phyloP scores from a whole-genome alignment of 2,888 invertebrate species.

The Perdita meconis region DNA sequence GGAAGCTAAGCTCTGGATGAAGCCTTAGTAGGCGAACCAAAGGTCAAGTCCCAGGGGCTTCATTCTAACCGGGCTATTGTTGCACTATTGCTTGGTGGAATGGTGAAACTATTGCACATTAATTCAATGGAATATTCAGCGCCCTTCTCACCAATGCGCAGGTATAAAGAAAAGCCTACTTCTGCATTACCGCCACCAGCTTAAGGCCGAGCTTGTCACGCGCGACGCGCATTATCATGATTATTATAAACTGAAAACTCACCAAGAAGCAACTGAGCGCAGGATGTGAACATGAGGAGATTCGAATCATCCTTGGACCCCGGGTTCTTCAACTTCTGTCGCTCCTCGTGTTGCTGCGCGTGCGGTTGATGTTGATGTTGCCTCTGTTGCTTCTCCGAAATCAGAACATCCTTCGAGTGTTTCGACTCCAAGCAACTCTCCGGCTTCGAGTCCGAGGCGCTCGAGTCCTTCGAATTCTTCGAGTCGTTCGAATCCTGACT shows the following conservation, averaged over 20 bases:
- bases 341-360: constrained; percentile 50
- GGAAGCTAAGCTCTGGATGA: too few species aligned
- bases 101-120: too few species aligned
- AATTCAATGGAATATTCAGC: too few species aligned
- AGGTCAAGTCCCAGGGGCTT: too few species aligned
- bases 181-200: too few species aligned
- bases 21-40: too few species aligned
- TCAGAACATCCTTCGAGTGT: constrained; percentile 81
- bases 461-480: constrained; percentile 76
- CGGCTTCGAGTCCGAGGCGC: constrained; percentile 74
- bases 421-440: constrained; percentile 81
- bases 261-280: constrained; percentile 81
- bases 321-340: constrained; percentile 41
- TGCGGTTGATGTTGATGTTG: constrained; percentile 71
- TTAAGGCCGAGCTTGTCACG: too few species aligned
- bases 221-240: too few species aligned
- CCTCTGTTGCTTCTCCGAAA: constrained; percentile 74
- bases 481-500: constrained; percentile 81
- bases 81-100: too few species aligned
- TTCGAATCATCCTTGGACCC: constrained; percentile 78
- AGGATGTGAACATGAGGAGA: constrained; percentile 81
- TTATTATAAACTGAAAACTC: constrained; percentile 23
- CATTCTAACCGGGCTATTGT: too few species aligned
- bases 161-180: too few species aligned
- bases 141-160: too few species aligned